Conservation (phyloP, 2,888 invertebrate genomes). For the Drosophila ustulata region DNA sequence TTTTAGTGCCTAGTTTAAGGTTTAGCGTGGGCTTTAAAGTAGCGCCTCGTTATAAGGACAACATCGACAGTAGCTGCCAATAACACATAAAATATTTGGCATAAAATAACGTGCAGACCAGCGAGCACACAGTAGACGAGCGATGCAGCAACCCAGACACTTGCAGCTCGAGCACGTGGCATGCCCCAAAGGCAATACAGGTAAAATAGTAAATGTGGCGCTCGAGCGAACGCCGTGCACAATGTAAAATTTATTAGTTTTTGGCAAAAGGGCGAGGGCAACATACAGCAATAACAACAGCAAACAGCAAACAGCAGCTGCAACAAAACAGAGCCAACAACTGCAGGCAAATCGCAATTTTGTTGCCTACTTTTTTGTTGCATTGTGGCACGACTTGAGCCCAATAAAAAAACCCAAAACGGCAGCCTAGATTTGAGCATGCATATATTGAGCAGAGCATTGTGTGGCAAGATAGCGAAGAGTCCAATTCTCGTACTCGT, state of each 20-base stretch:
- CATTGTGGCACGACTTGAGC: slow-evolving; percentile 48
- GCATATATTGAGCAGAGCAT: slow-evolving; percentile 39
- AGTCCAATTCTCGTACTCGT: slow-evolving; percentile 28
- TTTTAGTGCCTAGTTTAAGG: slow-evolving; percentile 12
- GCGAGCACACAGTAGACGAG: slow-evolving; percentile 16
- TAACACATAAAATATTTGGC: slow-evolving; percentile 63
- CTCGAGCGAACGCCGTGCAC: slow-evolving; percentile 58
- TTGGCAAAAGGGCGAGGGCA: slow-evolving; percentile 53
- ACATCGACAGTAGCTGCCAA: slow-evolving; percentile 46
- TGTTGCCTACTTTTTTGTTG: slow-evolving; percentile 18
- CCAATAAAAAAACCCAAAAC: slow-evolving; percentile 47
- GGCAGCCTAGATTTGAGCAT: slow-evolving; percentile 60
- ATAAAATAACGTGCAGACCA: slow-evolving; percentile 66
- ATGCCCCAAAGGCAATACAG: slow-evolving; percentile 47
- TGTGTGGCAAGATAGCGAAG: slow-evolving; percentile 44
- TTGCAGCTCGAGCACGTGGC: slow-evolving; percentile 42
- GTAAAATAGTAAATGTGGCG: slow-evolving; percentile 56
- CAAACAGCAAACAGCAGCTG: slow-evolving; percentile 12
- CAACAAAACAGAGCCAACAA: slow-evolving; percentile 10
- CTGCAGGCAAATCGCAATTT: slow-evolving; percentile 53
- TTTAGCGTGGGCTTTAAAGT: slow-evolving; percentile 8
- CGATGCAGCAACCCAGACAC: not conserved
- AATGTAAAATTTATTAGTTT: slow-evolving; percentile 77
- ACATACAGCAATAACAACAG: slow-evolving; percentile 11
- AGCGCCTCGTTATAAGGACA: not conserved